Percentiles rank a stretch among this genome's conserved stretches.
phyloP scores from a whole-genome alignment of 2,888 invertebrate species.

The Ectemnius cavifrons region DNA sequence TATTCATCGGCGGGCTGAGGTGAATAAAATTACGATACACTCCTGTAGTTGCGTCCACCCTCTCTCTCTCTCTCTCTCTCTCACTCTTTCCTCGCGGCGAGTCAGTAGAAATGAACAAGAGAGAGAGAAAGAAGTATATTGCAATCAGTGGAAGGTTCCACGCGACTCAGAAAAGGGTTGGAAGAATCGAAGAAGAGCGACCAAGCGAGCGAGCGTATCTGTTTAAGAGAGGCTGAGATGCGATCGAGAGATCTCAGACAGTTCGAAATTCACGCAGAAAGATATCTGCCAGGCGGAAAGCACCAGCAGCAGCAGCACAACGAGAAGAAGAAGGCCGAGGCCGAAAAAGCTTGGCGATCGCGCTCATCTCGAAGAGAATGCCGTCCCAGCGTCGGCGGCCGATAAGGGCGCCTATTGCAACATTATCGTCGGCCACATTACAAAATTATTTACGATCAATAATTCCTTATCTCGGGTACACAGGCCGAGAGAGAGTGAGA shows the following conservation, averaged over 20 bases:
- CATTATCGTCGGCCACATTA: conserved; percentile 60
- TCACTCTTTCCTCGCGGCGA: not conserved
- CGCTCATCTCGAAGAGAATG: conserved; percentile 49
- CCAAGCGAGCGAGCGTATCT: too few relatives aligned
- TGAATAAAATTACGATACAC: conserved; percentile 75
- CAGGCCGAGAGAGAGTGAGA: too few relatives aligned
- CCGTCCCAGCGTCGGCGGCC: conserved; percentile 7
- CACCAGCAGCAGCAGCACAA: too few relatives aligned
- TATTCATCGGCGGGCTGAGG: conserved; percentile 72
- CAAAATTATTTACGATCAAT: conserved; percentile 63
- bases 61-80: conserved; percentile 7
- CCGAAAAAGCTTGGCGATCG: conserved; percentile 32
- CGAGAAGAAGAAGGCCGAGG: too few relatives aligned
- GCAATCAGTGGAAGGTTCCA: not conserved
- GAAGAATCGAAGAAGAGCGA: too few relatives aligned
- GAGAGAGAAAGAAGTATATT: not conserved
- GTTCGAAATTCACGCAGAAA: too few relatives aligned
- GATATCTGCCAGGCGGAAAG: too few relatives aligned
- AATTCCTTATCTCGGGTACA: conserved; percentile 56
- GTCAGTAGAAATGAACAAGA: not conserved
- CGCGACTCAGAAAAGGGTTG: too few relatives aligned
- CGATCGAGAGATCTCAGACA: too few relatives aligned
- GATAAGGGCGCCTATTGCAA: conserved; percentile 58
- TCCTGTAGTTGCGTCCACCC: conserved; percentile 17
- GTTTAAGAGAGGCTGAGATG: too few relatives aligned